Evolutionary conservation across 2,888 invertebrate species (phyloP).

Genomic region (Macrophya alboannulata): DNA sequence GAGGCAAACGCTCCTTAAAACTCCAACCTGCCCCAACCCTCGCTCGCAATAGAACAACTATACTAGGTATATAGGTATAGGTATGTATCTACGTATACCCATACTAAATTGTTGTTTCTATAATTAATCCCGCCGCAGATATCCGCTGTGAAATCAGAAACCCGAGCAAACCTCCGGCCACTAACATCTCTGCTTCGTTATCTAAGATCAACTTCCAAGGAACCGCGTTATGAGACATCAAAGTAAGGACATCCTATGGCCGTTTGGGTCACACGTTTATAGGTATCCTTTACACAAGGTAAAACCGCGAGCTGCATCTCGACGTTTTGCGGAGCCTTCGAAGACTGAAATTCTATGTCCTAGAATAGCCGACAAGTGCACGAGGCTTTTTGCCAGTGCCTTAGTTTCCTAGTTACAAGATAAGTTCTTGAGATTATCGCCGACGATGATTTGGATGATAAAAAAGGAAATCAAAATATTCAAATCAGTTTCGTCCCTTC

Average conservation of each 20-base stretch:
- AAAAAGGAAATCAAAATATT: too few species aligned
- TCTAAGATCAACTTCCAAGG: conserved; percentile 24
- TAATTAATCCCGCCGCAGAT: conserved; percentile 42
- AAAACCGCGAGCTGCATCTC: too few species aligned
- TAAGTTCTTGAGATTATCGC: too few species aligned
- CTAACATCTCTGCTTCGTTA: conserved; percentile 38
- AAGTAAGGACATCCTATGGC: conserved; percentile 11
- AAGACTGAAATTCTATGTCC: too few species aligned
- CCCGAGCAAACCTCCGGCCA: not conserved
- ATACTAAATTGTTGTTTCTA: conserved; percentile 48
- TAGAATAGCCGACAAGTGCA: too few species aligned
- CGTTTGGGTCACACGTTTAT: not conserved
- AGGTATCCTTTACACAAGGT: not conserved
- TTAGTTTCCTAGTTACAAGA: too few species aligned
- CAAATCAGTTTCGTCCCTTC: too few species aligned
- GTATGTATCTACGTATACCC: not conserved
- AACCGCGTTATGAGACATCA: not conserved
- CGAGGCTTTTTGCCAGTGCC: too few species aligned
- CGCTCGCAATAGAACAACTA: not conserved
- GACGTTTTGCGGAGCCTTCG: too few species aligned
- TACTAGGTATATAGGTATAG: not conserved
- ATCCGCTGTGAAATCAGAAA: conserved; percentile 35
- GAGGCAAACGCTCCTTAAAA: conserved; percentile 35
- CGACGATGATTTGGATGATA: too few species aligned
- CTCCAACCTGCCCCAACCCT: conserved; percentile 8